Conservation (phyloP, 2,797 vertebrate species). For the Onychomys leucogaster region DNA sequence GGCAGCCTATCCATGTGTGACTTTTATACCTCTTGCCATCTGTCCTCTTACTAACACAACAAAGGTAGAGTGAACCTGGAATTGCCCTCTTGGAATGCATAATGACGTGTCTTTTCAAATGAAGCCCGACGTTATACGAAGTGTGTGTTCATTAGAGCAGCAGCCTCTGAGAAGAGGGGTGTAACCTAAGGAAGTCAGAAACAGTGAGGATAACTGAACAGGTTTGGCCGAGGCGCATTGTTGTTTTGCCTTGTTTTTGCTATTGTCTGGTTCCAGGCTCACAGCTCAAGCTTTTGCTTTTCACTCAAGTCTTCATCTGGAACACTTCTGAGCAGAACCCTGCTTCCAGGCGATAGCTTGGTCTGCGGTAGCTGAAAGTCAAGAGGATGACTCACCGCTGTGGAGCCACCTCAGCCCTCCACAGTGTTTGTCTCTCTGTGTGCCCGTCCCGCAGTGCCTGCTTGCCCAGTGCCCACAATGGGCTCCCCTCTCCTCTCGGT, state of each 20-base stretch:
- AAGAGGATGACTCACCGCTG: slow-evolving; percentile 35
- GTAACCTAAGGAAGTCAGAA: slow-evolving; percentile 1
- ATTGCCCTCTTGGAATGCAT: neutral
- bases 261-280: neutral
- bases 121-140: neutral
- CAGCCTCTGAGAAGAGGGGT: neutral
- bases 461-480: neutral
- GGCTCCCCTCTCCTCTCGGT: slow-evolving; percentile 10
- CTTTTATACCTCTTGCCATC: neutral
- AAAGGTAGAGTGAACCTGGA: slow-evolving; percentile 4
- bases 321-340: slow-evolving; percentile 46
- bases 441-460: neutral
- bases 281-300: slow-evolving; percentile 46
- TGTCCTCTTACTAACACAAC: slow-evolving; percentile 7
- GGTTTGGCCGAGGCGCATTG: slow-evolving; percentile 56
- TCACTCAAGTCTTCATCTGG: neutral
- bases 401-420: neutral
- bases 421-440: neutral
- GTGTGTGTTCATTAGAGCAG: neutral
- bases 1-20: neutral
- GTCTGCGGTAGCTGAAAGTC: neutral
- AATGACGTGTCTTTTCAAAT: slow-evolving; percentile 1
- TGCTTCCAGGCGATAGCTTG: neutral
- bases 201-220: neutral
- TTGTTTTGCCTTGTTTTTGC: neutral